Conservation (phyloP, 2,888 invertebrate genomes). For the Creontiades dilutus region DNA sequence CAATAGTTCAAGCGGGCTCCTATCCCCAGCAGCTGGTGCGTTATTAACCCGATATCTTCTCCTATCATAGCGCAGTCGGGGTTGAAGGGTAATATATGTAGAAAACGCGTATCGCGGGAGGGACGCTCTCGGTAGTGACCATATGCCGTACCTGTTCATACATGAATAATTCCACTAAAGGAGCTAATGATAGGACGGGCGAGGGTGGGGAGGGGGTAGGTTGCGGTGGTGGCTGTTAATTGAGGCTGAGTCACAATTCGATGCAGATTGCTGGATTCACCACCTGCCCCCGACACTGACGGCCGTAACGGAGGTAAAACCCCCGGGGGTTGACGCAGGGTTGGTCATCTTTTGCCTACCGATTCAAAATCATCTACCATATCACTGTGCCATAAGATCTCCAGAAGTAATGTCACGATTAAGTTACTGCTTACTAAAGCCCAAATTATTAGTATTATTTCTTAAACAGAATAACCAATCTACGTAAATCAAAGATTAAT, state of each 20-base stretch:
- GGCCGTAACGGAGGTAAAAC: slow-evolving; percentile 6
- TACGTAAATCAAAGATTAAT: too few species aligned
- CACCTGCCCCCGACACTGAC: slow-evolving; percentile 55
- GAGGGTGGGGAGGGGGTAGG: not conserved
- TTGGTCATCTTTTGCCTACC: not conserved
- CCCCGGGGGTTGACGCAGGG: slow-evolving; percentile 17
- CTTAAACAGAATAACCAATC: too few species aligned
- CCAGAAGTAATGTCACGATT: too few species aligned
- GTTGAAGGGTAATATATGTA: slow-evolving; percentile 56
- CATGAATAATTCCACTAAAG: slow-evolving; percentile 67
- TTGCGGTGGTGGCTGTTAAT: slow-evolving; percentile 24
- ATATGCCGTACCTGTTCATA: slow-evolving; percentile 68
- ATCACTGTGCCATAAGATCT: too few species aligned
- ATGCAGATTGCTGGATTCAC: slow-evolving; percentile 66
- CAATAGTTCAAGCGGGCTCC: slow-evolving; percentile 27
- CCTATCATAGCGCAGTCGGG: slow-evolving; percentile 51
- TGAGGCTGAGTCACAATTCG: slow-evolving; percentile 45
- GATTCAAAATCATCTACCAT: not conserved
- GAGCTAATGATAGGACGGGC: slow-evolving; percentile 60
- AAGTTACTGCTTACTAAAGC: too few species aligned
- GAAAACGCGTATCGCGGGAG: slow-evolving; percentile 52
- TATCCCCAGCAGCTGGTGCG: slow-evolving; percentile 48
- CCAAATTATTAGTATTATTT: too few species aligned
- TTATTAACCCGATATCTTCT: slow-evolving; percentile 54
- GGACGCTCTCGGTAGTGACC: slow-evolving; percentile 44